Evolutionary conservation across 2,888 invertebrate species (phyloP).

Genomic region (Trachelus tabidus): DNA sequence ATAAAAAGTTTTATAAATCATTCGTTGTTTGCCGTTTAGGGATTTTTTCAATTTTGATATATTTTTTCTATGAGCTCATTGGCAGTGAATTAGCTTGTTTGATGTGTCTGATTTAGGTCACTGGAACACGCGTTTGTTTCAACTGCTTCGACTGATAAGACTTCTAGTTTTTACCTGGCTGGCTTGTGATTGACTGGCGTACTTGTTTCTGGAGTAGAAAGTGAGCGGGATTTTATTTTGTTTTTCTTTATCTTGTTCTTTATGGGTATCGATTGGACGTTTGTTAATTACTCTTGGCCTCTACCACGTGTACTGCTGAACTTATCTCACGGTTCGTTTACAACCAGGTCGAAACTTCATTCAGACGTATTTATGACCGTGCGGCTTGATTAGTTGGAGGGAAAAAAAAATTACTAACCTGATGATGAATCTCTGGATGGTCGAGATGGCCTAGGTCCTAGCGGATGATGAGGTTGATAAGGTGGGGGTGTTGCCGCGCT

Average conservation of each 20-base stretch:
- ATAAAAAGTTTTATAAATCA: not conserved
- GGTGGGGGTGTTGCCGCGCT: conserved; percentile 82
- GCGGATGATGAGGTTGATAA: conserved; percentile 57
- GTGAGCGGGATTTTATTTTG: conserved; percentile 40
- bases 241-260: conserved; percentile 9
- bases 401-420: conserved; percentile 44
- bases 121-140: not conserved
- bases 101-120: not conserved
- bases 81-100: not conserved
- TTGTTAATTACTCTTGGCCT: not conserved
- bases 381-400: not conserved
- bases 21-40: not conserved
- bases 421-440: conserved; percentile 63
- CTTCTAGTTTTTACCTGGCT: not conserved
- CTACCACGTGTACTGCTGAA: not conserved
- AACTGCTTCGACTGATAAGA: not conserved
- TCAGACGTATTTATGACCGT: not conserved
- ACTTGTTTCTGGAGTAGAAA: conserved; percentile 50
- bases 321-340: not conserved
- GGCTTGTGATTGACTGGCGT: conserved; percentile 5
- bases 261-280: conserved; percentile 1
- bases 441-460: conserved; percentile 59
- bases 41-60: not conserved
- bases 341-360: not conserved
- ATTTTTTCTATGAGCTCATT: not conserved